Percentiles rank a stretch among this genome's conserved stretches.
Conservation (phyloP, 2,888 invertebrate species). For the Thelaira solivaga region DNA sequence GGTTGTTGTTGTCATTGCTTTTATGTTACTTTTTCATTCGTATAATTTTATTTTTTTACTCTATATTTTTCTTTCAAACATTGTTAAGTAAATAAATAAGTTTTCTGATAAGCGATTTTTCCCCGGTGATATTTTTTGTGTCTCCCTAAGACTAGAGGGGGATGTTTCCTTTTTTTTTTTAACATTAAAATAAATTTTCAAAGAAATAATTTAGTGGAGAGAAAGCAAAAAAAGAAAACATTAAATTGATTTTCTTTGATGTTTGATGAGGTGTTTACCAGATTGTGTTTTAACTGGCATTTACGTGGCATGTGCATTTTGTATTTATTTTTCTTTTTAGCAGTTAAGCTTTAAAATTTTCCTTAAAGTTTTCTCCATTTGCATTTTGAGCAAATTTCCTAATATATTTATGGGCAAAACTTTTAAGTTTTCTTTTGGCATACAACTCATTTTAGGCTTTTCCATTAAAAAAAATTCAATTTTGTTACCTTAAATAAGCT, state of each 20-base stretch:
- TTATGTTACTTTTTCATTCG: constrained; percentile 8
- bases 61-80: constrained; percentile 35
- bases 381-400: constrained; percentile 72
- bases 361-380: constrained; percentile 67
- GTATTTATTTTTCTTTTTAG: not conserved
- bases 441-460: not conserved
- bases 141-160: not conserved
- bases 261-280: constrained; percentile 72
- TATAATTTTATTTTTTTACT: not conserved
- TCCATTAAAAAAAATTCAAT: not conserved
- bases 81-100: constrained; percentile 62
- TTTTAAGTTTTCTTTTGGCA: constrained; percentile 40
- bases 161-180: constrained; percentile 41
- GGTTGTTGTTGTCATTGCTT: too few relatives aligned
- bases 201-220: not conserved
- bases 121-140: constrained; percentile 34
- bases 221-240: constrained; percentile 17
- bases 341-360: constrained; percentile 12
- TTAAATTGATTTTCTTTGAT: constrained; percentile 70
- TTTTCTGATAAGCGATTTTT: constrained; percentile 58
- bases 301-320: constrained; percentile 18
- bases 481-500: constrained; percentile 4
- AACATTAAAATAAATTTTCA: constrained; percentile 15
- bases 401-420: constrained; percentile 69
- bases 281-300: constrained; percentile 67